A percentile compares a stretch with the other conserved stretches of the same genome.
phyloP scores from a whole-genome alignment of 1,140 invertebrate genomes.

The Sycophaga agraensis region DNA sequence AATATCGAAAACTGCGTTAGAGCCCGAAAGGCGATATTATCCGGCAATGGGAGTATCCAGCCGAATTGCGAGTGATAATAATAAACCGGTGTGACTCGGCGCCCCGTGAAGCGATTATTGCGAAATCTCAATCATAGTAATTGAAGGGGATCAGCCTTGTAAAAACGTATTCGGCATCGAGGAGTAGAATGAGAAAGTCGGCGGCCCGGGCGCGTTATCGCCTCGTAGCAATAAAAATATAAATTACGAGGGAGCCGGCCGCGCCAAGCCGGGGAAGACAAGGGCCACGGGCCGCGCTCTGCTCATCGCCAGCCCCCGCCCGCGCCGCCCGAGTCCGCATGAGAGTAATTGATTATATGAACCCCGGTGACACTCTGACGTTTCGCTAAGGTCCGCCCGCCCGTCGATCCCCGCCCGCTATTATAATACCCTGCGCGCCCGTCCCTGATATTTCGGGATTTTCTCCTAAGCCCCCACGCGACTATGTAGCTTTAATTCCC shows the following conservation, averaged over 20 bases:
- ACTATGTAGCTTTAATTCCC: too few relatives aligned
- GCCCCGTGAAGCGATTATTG: too few relatives aligned
- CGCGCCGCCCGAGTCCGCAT: conserved; percentile 28
- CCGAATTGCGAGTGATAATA: too few relatives aligned
- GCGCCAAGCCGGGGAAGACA: too few relatives aligned
- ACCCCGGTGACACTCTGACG: conserved; percentile 52
- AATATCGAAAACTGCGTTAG: too few relatives aligned
- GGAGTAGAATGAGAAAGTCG: background rate
- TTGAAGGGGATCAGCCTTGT: too few relatives aligned
- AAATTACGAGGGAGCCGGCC: conserved; percentile 27
- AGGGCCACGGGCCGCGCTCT: too few relatives aligned
- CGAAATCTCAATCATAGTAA: too few relatives aligned
- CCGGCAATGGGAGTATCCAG: too few relatives aligned
- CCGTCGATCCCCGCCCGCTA: conserved; percentile 11
- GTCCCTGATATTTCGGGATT: conserved; percentile 15
- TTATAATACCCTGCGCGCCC: conserved; percentile 3
- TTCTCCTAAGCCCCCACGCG: conserved; percentile 2
- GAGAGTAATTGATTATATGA: conserved; percentile 44
- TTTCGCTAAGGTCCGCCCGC: conserved; percentile 50
- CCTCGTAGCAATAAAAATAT: background rate
- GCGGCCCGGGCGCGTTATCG: background rate
- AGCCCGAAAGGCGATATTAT: too few relatives aligned
- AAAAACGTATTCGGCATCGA: background rate
- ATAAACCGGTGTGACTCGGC: too few relatives aligned
- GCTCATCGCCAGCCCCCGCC: too few relatives aligned